Percentiles rank a stretch among this genome's conserved stretches.
These are phyloP conservation scores for Bombyx mori DNA, from an alignment of 1,140 invertebrate species.

Conservation along the genomic window DNA sequence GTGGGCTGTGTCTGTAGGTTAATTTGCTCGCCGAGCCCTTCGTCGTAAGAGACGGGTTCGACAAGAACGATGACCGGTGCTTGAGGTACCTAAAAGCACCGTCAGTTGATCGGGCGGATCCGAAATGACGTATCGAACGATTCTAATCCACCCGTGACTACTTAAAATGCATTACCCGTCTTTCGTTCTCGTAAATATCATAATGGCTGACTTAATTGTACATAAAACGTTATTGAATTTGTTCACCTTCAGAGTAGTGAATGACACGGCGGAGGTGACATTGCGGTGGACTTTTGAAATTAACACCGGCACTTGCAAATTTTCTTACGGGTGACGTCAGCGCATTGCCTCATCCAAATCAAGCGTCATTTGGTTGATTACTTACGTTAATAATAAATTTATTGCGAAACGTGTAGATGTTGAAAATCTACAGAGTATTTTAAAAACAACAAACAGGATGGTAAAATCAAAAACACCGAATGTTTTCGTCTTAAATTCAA, in stretches of 20 bases:
- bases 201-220: no score
- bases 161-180: no score
- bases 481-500: constrained; percentile 1
- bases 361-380: constrained; percentile 11
- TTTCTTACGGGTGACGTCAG: constrained; percentile 18
- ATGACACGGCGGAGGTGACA: constrained; percentile 37
- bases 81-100: no score
- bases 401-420: constrained; percentile 5
- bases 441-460: neutral
- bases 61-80: no score
- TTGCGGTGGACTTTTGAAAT: constrained; percentile 35
- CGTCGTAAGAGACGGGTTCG: no score
- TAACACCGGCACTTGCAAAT: constrained; percentile 36
- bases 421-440: neutral
- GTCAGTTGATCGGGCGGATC: no score
- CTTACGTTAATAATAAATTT: constrained; percentile 9
- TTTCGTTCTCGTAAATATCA: no score
- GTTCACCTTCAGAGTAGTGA: constrained; percentile 23
- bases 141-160: no score
- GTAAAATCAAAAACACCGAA: neutral
- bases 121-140: no score
- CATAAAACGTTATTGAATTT: constrained; percentile 14
- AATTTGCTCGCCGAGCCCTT: no score
- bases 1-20: no score
- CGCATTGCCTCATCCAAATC: constrained; percentile 15